Base-by-base conservation (phyloP, 2,113 vertebrate species). In the Labeo catla region DNA sequence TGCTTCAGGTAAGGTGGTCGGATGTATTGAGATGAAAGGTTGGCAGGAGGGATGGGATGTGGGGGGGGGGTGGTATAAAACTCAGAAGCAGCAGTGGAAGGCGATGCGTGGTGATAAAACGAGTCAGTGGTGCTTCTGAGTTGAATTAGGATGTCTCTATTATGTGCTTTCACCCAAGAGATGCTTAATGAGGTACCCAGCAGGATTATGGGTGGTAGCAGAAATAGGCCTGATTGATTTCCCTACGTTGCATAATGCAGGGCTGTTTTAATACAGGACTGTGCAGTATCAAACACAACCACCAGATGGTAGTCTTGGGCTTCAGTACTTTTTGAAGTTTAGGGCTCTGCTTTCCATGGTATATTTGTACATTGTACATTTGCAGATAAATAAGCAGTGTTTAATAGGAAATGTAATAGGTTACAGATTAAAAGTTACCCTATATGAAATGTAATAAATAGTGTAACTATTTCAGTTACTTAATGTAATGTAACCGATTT, bases 151-250 rank as follows among this genome's bases (percentile, higher is more conserved):
- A 85, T 63, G 28, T 86, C 84, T 86, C 72, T 84, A 61, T 83
- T 74, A 90, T 76, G 28, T 77, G 84, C 43, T 81, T 86, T 61
- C 66, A 77, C 65, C 54, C 61, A 81, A 82, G 34, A 82, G 50
- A 82, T 68, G 50, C 28, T 86, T 86, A 88, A 90, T 88, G 84
- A 84, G 61, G 45, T 54, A 65, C 70, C 77, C 76, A 47, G 81
- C 82, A 88, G 81, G 84, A 88, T 88, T 77, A 90, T 85, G 84
- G 65, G 73, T 68, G 73, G 36, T 39, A 39, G 45, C 54, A 72
- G 59, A 63, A 86, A 85, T 65, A 76, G 78, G 36, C 72, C 28
- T 73, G 84, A 86, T 86, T 86, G 57, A 86, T 86, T 70, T 86
- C 84, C 19, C 10, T 21, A 54, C n/a, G n/a, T 78, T 68, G 84